Conservation (phyloP, 1,140 invertebrate genomes). For the Penaeus chinensis region DNA sequence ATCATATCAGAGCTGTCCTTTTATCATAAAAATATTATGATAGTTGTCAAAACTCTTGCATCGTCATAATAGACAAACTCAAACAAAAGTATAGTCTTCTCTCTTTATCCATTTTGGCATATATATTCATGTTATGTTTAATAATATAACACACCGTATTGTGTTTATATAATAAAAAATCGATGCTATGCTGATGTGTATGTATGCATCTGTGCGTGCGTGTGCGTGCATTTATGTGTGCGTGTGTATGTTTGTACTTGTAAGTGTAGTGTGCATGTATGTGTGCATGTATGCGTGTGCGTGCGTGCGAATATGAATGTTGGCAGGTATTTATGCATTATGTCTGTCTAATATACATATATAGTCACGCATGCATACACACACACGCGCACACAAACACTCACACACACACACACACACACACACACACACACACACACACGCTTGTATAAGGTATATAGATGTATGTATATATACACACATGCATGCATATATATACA, state of each 20-base stretch:
- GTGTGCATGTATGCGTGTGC: not conserved
- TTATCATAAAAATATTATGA: not conserved
- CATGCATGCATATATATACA: constrained; percentile 1
- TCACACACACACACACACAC: not conserved
- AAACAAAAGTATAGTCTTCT: too few species aligned
- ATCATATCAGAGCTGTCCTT: too few species aligned
- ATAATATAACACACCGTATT: too few species aligned
- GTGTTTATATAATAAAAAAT: too few species aligned
- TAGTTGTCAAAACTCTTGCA: not conserved
- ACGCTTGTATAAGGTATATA: not conserved
- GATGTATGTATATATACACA: not conserved
- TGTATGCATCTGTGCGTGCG: too few species aligned
- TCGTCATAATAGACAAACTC: too few species aligned
- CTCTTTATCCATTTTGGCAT: too few species aligned
- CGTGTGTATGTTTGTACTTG: not conserved
- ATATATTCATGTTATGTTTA: too few species aligned
- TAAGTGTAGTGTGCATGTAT: not conserved
- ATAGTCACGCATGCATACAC: not conserved
- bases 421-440: not conserved
- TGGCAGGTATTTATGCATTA: not conserved
- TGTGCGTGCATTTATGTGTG: not conserved
- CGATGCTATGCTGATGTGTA: too few species aligned
- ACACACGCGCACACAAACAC: not conserved
- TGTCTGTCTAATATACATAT: not conserved
- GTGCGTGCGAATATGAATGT: not conserved